These are phyloP conservation scores for Geotrupes spiniger DNA, from an alignment of 2,888 invertebrate species.

Conservation along the genomic window DNA sequence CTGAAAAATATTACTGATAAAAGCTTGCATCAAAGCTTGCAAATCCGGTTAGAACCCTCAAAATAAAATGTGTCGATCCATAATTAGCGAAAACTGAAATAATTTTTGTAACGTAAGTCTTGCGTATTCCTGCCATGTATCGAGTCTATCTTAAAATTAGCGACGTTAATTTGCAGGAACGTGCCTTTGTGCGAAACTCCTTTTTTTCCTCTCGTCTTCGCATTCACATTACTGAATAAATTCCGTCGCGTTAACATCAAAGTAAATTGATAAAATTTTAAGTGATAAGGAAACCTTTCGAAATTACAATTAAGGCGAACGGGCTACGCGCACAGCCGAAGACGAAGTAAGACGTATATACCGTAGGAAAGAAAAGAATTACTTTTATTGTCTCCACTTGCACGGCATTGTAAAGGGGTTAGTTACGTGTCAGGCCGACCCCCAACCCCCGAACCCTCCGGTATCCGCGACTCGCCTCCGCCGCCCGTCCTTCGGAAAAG, in stretches of 20 bases:
- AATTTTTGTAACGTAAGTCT: too few species aligned
- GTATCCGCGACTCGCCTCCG: slow-evolving; percentile 8
- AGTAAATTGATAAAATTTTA: slow-evolving; percentile 31
- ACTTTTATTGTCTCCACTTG: slow-evolving; percentile 46
- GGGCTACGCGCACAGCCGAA: slow-evolving; percentile 35
- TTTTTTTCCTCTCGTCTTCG: slow-evolving; percentile 2
- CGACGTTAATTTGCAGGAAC: too few species aligned
- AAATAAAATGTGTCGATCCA: background rate
- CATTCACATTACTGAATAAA: slow-evolving; percentile 4
- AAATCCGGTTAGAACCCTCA: too few species aligned
- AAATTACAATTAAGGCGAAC: slow-evolving; percentile 34
- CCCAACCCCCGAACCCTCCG: slow-evolving; percentile 24
- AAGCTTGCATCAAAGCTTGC: too few species aligned
- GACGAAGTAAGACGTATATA: slow-evolving; percentile 37
- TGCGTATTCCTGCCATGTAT: too few species aligned
- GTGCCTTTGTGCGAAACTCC: background rate
- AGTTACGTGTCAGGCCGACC: slow-evolving; percentile 23
- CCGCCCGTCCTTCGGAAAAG: slow-evolving; percentile 28
- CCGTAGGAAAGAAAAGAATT: slow-evolving; percentile 39
- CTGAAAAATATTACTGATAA: too few species aligned
- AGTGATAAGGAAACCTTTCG: slow-evolving; percentile 40
- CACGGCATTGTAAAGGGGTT: slow-evolving; percentile 45
- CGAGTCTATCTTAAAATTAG: background rate
- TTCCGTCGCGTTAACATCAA: slow-evolving; percentile 18
- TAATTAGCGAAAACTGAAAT: background rate